Conservation (phyloP, 1,140 invertebrate genomes). For the Mizuhopecten yessoensis region DNA sequence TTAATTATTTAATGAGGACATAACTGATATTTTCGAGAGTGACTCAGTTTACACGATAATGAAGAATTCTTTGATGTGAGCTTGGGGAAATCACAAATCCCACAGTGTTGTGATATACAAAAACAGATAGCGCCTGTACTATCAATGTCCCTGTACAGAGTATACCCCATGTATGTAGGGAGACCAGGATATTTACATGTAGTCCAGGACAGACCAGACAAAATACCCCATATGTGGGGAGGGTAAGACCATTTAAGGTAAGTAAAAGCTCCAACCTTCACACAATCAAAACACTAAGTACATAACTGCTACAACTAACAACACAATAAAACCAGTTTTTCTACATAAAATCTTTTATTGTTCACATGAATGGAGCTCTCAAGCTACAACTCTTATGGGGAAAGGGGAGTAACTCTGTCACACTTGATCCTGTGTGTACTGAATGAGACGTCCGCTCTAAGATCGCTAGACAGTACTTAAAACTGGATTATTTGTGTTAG, state of each 20-base stretch:
- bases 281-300: background rate
- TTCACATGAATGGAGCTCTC: background rate
- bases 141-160: too few species aligned
- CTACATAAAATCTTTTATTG: background rate
- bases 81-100: background rate
- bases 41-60: background rate
- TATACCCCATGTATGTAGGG: too few species aligned
- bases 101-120: background rate
- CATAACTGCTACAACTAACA: background rate
- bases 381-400: background rate
- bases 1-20: background rate
- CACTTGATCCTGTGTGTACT: too few species aligned
- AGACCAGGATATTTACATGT: too few species aligned
- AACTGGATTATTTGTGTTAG: too few species aligned
- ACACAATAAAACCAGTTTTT: background rate
- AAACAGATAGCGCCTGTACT: too few species aligned
- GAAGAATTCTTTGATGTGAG: too few species aligned
- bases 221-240: too few species aligned
- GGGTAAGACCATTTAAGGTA: too few species aligned
- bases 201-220: too few species aligned
- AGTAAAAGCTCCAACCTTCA: too few species aligned
- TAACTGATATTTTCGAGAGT: background rate
- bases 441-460: too few species aligned
- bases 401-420: slow-evolving; percentile 11
- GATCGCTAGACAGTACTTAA: background rate